phyloP scores from a whole-genome alignment of 2,113 vertebrate genomes.

The Carollia perspicillata region DNA sequence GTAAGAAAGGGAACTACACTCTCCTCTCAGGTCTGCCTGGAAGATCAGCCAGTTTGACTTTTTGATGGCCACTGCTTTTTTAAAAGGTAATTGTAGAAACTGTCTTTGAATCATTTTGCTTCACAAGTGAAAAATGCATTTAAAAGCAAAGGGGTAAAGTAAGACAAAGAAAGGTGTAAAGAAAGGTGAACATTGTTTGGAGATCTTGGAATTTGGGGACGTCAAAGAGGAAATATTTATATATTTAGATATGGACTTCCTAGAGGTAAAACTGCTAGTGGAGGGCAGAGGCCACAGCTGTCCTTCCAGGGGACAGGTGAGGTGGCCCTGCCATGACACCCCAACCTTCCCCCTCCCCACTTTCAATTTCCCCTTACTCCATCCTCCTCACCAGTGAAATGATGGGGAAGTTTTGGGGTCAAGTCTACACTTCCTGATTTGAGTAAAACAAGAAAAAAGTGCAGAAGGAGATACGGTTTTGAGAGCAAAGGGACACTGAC shows the following conservation, averaged over 20 bases:
- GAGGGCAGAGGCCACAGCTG: not conserved
- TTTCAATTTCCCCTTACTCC: slow-evolving; percentile 32
- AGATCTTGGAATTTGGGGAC: not conserved
- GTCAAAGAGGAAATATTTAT: not conserved
- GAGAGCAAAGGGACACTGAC: slow-evolving; percentile 66
- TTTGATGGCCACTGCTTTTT: not conserved
- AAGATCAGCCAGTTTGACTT: slow-evolving; percentile 16
- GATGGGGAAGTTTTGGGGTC: slow-evolving; percentile 47
- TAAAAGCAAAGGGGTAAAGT: not conserved
- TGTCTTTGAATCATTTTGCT: slow-evolving; percentile 5
- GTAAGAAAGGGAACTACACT: slow-evolving; percentile 61
- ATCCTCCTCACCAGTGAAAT: not conserved
- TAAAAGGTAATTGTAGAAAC: slow-evolving; percentile 10
- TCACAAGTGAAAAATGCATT: not conserved
- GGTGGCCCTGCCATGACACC: too few species aligned
- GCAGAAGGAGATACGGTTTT: slow-evolving; percentile 66
- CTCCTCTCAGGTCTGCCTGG: slow-evolving; percentile 47
- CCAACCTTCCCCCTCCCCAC: not conserved
- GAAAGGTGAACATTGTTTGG: not conserved
- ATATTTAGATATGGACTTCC: not conserved
- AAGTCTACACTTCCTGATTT: slow-evolving; percentile 61
- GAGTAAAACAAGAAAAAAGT: slow-evolving; percentile 65
- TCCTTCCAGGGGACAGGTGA: not conserved
- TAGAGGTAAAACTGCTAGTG: slow-evolving; percentile 5
- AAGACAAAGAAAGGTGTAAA: not conserved